phyloP scores from a whole-genome alignment of 2,888 invertebrate genomes.

The Galerucella nymphaeae region DNA sequence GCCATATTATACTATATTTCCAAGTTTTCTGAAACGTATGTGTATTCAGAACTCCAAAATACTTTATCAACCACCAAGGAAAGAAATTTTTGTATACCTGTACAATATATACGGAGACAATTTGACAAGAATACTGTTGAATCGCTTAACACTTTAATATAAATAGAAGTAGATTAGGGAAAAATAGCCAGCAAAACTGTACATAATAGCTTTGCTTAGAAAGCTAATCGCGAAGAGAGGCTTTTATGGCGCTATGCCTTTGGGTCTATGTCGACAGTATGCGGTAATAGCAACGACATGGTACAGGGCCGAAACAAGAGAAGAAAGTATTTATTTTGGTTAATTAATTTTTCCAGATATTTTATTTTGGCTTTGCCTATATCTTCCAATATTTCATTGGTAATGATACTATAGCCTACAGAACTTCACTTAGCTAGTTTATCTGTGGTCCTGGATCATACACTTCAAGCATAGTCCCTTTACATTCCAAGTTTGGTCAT shows the following conservation, averaged over 20 bases:
- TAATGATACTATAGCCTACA: too few species aligned
- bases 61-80: neutral
- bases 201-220: conserved; percentile 30
- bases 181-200: conserved; percentile 29
- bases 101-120: conserved; percentile 22
- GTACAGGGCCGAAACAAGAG: conserved; percentile 18
- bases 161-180: conserved; percentile 32
- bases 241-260: conserved; percentile 28
- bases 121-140: conserved; percentile 32
- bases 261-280: conserved; percentile 23
- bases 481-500: too few species aligned
- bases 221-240: conserved; percentile 31
- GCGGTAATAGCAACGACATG: conserved; percentile 8
- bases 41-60: neutral
- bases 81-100: neutral
- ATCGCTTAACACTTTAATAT: conserved; percentile 35
- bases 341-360: too few species aligned
- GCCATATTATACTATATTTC: too few species aligned
- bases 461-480: too few species aligned
- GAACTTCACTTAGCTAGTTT: too few species aligned
- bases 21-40: too few species aligned
- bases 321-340: neutral
- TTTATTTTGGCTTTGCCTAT: too few species aligned
- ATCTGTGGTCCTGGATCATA: too few species aligned
- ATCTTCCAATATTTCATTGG: too few species aligned